Percentiles rank a stretch among this genome's conserved stretches.
phyloP scores from a whole-genome alignment of 2,888 invertebrate species.

The Galerucella nymphaeae region DNA sequence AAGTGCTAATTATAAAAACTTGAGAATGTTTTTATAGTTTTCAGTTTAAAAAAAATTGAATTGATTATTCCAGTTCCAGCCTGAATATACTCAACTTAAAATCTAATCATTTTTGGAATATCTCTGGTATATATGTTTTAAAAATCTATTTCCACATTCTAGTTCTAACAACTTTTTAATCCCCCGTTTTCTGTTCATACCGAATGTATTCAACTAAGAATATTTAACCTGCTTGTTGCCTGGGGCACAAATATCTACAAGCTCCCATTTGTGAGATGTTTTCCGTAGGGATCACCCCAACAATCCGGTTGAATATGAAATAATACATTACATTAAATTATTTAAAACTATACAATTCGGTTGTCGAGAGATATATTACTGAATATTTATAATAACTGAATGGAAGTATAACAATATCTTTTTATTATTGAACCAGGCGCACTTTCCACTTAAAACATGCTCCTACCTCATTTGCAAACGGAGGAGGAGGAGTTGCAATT shows the following conservation, averaged over 20 bases:
- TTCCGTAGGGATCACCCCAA: constrained; percentile 5
- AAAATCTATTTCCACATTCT: not conserved
- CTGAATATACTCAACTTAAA: too few species aligned
- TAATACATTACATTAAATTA: not conserved
- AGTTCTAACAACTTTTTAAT: not conserved
- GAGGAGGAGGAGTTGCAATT: too few species aligned
- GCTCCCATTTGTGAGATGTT: constrained; percentile 6
- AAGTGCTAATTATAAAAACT: constrained; percentile 3
- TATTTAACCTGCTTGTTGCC: constrained; percentile 1
- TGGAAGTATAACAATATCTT: too few species aligned
- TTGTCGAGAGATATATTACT: not conserved
- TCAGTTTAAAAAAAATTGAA: too few species aligned
- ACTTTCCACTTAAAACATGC: too few species aligned
- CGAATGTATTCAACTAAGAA: not conserved
- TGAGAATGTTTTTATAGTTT: not conserved
- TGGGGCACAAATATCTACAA: constrained; percentile 12
- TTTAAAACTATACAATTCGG: not conserved
- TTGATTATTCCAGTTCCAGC: too few species aligned
- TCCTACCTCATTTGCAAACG: too few species aligned
- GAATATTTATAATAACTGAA: not conserved
- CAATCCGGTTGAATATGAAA: constrained; percentile 15
- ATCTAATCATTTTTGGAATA: too few species aligned
- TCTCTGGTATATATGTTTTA: not conserved
- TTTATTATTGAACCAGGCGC: too few species aligned
- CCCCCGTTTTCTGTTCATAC: not conserved